Conservation (phyloP, 2,113 vertebrate genomes). For the Pseudolaguvia tuberculata region DNA sequence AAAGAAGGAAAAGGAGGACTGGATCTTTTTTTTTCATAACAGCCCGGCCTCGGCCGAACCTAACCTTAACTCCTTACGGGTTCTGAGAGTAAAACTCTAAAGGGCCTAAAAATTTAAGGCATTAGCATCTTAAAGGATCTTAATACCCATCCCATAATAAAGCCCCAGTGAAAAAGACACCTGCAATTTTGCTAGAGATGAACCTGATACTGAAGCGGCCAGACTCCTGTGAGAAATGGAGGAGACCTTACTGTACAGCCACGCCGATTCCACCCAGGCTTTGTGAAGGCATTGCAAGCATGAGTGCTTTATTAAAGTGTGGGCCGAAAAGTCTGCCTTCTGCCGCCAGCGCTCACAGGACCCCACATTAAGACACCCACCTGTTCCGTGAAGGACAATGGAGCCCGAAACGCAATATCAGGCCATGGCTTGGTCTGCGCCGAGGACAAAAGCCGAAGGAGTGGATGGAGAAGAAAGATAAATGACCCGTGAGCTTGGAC, state of each 20-base stretch:
- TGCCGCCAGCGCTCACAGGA: constrained; percentile 69
- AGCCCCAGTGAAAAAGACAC: constrained; percentile 60
- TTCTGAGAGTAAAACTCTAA: constrained; percentile 54
- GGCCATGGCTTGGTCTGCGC: constrained; percentile 54
- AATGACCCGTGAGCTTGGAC: constrained; percentile 65
- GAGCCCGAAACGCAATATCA: constrained; percentile 68
- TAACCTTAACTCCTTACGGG: constrained; percentile 47
- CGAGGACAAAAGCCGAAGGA: constrained; percentile 61
- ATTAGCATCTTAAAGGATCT: constrained; percentile 63
- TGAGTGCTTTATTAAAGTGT: constrained; percentile 72
- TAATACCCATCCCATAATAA: constrained; percentile 62
- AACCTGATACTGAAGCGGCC: constrained; percentile 59
- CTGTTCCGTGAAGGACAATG: constrained; percentile 75
- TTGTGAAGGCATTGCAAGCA: constrained; percentile 70
- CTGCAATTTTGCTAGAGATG: constrained; percentile 66
- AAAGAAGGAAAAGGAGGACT: constrained; percentile 47
- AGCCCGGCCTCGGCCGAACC: constrained; percentile 54
- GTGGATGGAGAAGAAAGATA: constrained; percentile 65
- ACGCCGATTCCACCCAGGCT: constrained; percentile 60
- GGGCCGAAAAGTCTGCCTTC: constrained; percentile 69
- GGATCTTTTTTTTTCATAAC: constrained; percentile 55
- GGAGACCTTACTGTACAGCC: constrained; percentile 59
- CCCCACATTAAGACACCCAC: constrained; percentile 80
- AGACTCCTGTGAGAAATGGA: constrained; percentile 56
- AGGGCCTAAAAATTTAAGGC: constrained; percentile 61